Percentiles rank a stretch among this genome's conserved stretches.
Conservation (phyloP, 2,888 invertebrate genomes). For the Uropetala carovei region DNA sequence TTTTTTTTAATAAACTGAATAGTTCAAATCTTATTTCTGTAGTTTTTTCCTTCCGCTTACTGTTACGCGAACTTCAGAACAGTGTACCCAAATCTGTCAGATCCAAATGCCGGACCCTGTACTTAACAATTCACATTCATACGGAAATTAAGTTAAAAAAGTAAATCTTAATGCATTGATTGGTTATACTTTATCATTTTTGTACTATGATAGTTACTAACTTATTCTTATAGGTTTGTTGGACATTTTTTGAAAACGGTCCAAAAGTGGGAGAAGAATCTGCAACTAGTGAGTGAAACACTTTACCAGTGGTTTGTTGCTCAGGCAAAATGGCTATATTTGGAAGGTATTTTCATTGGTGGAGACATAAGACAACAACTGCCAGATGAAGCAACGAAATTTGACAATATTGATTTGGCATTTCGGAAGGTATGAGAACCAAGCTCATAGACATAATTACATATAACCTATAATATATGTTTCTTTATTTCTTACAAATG, state of each 20-base stretch:
- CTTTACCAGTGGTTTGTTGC: conserved; percentile 92
- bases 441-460: neutral
- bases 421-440: conserved; percentile 81
- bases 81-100: no score
- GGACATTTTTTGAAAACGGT: conserved; percentile 91
- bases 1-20: no score
- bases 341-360: conserved; percentile 94
- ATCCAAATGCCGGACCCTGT: no score
- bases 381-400: conserved; percentile 93
- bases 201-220: neutral
- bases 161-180: neutral
- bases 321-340: conserved; percentile 93
- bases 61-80: no score
- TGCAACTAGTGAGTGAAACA: conserved; percentile 89
- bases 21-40: no score
- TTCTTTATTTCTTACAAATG: no score
- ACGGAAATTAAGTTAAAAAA: no score
- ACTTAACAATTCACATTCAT: no score
- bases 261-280: conserved; percentile 89
- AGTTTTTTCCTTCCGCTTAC: no score
- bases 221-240: conserved; percentile 81
- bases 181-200: neutral
- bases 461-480: neutral
- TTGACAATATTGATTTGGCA: conserved; percentile 90
- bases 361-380: conserved; percentile 92